phyloP scores from a whole-genome alignment of 2,888 invertebrate species.

The Eulithis prunata region DNA sequence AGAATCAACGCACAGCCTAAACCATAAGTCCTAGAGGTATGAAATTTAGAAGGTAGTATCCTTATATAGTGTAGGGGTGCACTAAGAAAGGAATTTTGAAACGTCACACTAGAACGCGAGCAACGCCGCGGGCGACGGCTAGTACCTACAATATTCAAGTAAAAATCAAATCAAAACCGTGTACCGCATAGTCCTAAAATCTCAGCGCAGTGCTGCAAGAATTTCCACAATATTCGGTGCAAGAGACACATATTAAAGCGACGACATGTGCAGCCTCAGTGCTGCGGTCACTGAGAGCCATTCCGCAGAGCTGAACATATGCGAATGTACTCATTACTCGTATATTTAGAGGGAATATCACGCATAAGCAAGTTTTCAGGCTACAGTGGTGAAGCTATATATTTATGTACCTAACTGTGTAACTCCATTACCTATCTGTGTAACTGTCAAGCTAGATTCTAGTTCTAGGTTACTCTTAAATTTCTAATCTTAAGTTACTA shows the following conservation, averaged over 20 bases:
- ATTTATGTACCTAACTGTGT: too few relatives aligned
- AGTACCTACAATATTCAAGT: background rate
- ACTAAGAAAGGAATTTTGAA: too few relatives aligned
- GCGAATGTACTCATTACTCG: conserved; percentile 7
- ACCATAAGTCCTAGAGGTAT: too few relatives aligned
- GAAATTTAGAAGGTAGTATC: too few relatives aligned
- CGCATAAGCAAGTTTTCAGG: conserved; percentile 7
- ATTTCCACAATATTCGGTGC: conserved; percentile 22
- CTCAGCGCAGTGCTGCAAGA: conserved; percentile 16
- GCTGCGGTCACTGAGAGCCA: conserved; percentile 25
- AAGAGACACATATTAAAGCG: conserved; percentile 24
- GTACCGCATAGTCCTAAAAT: conserved; percentile 2
- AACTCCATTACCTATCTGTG: too few relatives aligned
- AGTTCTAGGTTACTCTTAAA: too few relatives aligned
- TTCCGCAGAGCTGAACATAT: conserved; percentile 21
- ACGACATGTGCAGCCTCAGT: conserved; percentile 26
- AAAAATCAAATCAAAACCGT: background rate
- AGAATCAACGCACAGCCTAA: too few relatives aligned
- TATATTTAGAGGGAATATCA: conserved; percentile 1
- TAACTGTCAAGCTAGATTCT: too few relatives aligned
- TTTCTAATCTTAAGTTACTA: too few relatives aligned
- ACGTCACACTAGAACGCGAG: too few relatives aligned
- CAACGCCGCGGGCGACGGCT: too few relatives aligned
- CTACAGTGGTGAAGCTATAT: background rate
- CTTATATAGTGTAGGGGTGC: too few relatives aligned